Evolutionary conservation across 2,113 vertebrate genomes (phyloP).

Genomic region (Erinaceus europaeus): DNA sequence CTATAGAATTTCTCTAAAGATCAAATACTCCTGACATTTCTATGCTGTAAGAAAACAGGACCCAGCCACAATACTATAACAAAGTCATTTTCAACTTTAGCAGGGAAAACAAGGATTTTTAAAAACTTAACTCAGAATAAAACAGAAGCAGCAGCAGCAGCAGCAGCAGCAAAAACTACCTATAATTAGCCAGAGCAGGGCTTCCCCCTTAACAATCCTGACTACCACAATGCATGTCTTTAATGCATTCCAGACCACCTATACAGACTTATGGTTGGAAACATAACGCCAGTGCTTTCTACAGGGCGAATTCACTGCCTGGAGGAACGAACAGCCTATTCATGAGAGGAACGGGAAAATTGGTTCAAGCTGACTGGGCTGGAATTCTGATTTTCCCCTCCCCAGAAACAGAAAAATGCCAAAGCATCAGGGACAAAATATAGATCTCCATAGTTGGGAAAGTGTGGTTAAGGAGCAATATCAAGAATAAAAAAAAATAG

Average conservation of each 20-base stretch:
- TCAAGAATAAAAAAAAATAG: neutral
- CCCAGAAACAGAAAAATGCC: neutral
- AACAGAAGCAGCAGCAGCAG: neutral
- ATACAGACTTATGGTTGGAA: neutral
- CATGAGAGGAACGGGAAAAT: neutral
- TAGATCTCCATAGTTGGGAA: neutral
- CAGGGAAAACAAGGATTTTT: neutral
- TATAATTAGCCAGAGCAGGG: constrained; percentile 8
- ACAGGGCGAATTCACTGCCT: constrained; percentile 12
- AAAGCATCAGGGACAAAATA: neutral
- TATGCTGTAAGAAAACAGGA: constrained; percentile 9
- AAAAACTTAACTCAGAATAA: neutral
- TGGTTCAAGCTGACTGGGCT: neutral
- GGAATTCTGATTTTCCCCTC: constrained; percentile 3
- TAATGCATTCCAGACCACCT: neutral
- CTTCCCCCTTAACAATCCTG: constrained; percentile 20
- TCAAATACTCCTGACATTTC: neutral
- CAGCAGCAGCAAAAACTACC: neutral
- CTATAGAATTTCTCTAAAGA: constrained; percentile 6
- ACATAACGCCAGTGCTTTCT: constrained; percentile 26
- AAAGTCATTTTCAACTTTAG: constrained; percentile 21
- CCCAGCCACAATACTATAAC: neutral
- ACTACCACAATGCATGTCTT: constrained; percentile 19
- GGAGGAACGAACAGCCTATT: constrained; percentile 17
- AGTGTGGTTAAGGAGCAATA: neutral